These are phyloP conservation scores for Scartelaos histophorus DNA, from an alignment of 2,113 vertebrate species.

Conservation along the genomic window DNA sequence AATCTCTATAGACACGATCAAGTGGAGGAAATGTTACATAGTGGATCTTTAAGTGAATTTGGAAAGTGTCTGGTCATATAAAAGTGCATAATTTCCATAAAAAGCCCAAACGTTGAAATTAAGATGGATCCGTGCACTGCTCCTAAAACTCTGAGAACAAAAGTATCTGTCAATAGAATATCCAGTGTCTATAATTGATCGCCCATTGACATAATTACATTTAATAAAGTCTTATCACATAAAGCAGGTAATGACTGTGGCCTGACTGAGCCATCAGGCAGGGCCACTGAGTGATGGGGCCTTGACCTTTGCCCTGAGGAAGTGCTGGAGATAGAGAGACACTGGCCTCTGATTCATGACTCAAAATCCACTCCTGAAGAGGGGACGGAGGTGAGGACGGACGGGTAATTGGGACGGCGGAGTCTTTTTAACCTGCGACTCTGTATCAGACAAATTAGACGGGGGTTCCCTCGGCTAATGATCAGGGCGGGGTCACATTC, in stretches of 20 bases:
- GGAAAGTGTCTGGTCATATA: no score
- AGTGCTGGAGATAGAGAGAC: conserved; percentile 73
- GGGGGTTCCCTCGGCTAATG: conserved; percentile 6
- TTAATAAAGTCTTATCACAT: conserved; percentile 14
- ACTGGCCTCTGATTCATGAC: conserved; percentile 69
- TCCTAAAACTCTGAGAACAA: neutral
- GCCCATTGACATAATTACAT: conserved; percentile 13
- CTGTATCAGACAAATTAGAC: conserved; percentile 5
- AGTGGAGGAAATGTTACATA: no score
- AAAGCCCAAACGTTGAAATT: no score
- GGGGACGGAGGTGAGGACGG: conserved; percentile 54
- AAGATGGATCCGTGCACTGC: neutral
- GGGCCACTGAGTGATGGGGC: conserved; percentile 61
- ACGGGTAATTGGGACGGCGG: conserved; percentile 59
- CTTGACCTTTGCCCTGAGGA: conserved; percentile 78
- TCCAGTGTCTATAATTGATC: neutral
- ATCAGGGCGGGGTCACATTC: neutral
- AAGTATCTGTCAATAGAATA: neutral
- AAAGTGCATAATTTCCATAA: no score
- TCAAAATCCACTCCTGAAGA: conserved; percentile 53
- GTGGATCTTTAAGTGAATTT: no score
- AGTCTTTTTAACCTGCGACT: conserved; percentile 23
- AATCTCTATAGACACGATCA: no score
- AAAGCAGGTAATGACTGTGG: conserved; percentile 41
- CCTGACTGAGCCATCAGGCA: conserved; percentile 40